These are phyloP conservation scores for Bubo blakistoni DNA, from an alignment of 2,113 vertebrate genomes.

Conservation along the genomic window DNA sequence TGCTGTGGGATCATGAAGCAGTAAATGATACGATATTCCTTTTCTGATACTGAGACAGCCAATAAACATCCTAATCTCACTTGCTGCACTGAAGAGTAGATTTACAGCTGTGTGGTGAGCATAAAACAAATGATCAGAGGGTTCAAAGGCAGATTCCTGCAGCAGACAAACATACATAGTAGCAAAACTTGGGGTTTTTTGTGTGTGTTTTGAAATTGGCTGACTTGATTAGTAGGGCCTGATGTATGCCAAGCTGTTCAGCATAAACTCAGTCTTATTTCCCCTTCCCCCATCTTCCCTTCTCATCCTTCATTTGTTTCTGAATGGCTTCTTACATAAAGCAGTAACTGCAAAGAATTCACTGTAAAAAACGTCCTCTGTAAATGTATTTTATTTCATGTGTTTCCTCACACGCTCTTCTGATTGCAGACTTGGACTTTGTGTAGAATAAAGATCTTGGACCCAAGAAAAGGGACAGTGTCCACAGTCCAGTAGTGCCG, in stretches of 20 bases:
- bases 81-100: conserved; percentile 28
- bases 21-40: conserved; percentile 8
- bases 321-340: not conserved
- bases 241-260: conserved; percentile 54
- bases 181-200: conserved; percentile 51
- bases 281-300: not conserved
- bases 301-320: not conserved
- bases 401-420: not conserved
- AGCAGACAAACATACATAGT: not conserved
- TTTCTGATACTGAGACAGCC: not conserved
- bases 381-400: not conserved
- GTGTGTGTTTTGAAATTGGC: conserved; percentile 52
- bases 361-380: not conserved
- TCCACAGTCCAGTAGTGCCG: not conserved
- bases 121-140: conserved; percentile 30
- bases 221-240: conserved; percentile 55
- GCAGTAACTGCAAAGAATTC: not conserved
- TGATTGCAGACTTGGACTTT: not conserved
- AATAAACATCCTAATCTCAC: conserved; percentile 41
- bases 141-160: conserved; percentile 23
- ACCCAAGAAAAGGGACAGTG: not conserved
- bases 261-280: conserved; percentile 19
- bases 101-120: conserved; percentile 51
- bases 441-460: not conserved
- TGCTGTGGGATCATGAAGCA: not conserved